Evolutionary conservation across 2,797 vertebrate species (phyloP), one percentile per base, ranked within the genome.

Genomic region (Allobates femoralis): DNA sequence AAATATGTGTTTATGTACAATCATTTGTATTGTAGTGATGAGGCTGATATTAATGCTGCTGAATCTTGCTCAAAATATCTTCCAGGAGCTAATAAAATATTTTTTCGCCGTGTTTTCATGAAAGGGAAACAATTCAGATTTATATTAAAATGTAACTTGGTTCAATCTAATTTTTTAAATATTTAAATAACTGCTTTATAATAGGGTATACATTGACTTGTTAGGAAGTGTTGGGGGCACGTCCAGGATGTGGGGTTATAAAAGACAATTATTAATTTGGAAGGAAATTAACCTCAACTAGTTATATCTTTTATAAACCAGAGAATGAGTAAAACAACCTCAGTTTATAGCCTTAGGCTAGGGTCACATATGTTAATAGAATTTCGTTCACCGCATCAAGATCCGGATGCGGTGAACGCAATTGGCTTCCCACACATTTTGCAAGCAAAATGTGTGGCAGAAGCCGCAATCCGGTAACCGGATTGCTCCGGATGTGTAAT

Each of bases 1-100:
- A 67, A 67, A 85, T 84, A 21, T 67, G 64, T 53, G 19, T 78
- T 85, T 78, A 77, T 78, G 46, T 53, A 77, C 46, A 60, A 84
- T 64, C 74, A 78, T 67, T 85, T 78, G 23, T 78, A 85, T 77
- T 84, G 58, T 56, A 85, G 78, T 67, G 41, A 77, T n/a, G 30
- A 15, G n/a, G 74, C 41, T 66, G 51, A 30, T 66, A 78, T 66
- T 84, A 77, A 84, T 84, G 46, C 74, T 67, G 83, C 60, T 78
- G 74, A 74, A 50, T 74, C 41, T 1, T 6, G 71, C 41, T 74
- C 41, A 74, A 74, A 74, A 64, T 67, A 19, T 78, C 23, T 78
- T 69, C 67, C 60, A 37, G 26, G 23, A n/a, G 3, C 74, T 66
- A 37, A 41, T 64, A 32, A 41, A 26, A 16, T 37, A 37, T 58